Base-by-base conservation (phyloP, 2,797 vertebrate genomes). In the Alcedo atthis region DNA sequence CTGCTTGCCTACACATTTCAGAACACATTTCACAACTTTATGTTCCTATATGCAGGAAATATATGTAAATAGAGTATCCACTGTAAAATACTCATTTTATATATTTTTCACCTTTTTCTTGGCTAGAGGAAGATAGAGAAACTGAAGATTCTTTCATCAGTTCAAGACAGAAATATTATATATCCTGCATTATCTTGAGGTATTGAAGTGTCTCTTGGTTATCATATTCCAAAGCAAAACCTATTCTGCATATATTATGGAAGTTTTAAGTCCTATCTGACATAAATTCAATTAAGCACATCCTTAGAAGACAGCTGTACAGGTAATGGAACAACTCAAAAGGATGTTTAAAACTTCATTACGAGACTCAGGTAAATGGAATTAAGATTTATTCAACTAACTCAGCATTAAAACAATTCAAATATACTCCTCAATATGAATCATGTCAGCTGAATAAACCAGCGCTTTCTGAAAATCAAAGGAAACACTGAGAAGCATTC, bases 141-240 rank as follows among this genome's bases (percentile, higher is more conserved):
- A 80, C 49, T n/a, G 26, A 87, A 87, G 73, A 85, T 62, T 77
- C 66, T 86, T 90, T 74, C 79, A 69, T 2, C 58, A 59, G 54
- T 81, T 87, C 73, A 66, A 92, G 73, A 87, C 22, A 93, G 92
- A 94, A 94, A 89, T 93, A 83, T 87, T 92, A 87, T 53, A 45
- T 80, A 81, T 0, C 0, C 54, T 66, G 58, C 40, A 66, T 85
- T 96, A 87, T 82, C 94, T 28, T n/a, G 35, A 94, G 88, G 46
- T 94, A 94, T 92, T 94, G 89, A 95, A 93, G 75, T 49, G 84
- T 95, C 94, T 92, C 94, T 85, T 6, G 85, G 90, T 96, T 95
- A 93, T 82, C 92, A 63, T 93, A 92, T 91, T 94, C 88, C 76
- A 85, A 94, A 94, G 88, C 69, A 94, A 94, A 96, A 93, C 82